Conservation (phyloP, 1,140 invertebrate genomes). For the Drosophila sproati region DNA sequence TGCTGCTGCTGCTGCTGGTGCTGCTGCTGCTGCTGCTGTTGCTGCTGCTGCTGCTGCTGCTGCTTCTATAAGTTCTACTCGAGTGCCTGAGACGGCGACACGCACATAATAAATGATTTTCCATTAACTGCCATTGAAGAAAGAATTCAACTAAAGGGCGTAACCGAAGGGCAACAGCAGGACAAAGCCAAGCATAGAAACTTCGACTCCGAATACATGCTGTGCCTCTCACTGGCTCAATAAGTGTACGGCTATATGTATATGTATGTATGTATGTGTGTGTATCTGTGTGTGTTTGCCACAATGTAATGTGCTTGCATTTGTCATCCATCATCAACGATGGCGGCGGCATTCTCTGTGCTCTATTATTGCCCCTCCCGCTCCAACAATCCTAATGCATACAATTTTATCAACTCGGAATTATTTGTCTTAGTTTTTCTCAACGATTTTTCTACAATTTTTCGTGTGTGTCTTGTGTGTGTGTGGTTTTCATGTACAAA, state of each 20-base stretch:
- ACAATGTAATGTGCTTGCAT: conserved; percentile 52
- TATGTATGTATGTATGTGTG: neutral
- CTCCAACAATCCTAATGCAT: neutral
- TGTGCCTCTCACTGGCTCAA: conserved; percentile 1
- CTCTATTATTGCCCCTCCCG: neutral
- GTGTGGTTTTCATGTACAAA: conserved; percentile 2
- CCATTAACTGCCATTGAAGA: conserved; percentile 76
- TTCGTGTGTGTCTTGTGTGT: conserved; percentile 6
- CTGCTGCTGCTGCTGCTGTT: neutral
- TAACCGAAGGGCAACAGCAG: conserved; percentile 8
- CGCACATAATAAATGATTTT: conserved; percentile 83
- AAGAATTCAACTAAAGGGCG: conserved; percentile 27
- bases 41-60: no score
- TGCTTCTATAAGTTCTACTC: neutral
- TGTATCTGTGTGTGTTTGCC: conserved; percentile 18
- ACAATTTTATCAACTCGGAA: conserved; percentile 29
- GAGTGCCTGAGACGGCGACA: conserved; percentile 42
- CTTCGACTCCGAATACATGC: conserved; percentile 23
- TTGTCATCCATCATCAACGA: conserved; percentile 76
- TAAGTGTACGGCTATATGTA: no score
- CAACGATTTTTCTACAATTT: conserved; percentile 29
- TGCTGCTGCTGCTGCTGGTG: no score
- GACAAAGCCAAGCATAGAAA: conserved; percentile 39
- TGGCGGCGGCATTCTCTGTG: conserved; percentile 15
- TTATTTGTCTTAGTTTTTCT: conserved; percentile 50